These are phyloP conservation scores for Passer domesticus DNA, from an alignment of 2,113 vertebrate species.

Conservation along the genomic window DNA sequence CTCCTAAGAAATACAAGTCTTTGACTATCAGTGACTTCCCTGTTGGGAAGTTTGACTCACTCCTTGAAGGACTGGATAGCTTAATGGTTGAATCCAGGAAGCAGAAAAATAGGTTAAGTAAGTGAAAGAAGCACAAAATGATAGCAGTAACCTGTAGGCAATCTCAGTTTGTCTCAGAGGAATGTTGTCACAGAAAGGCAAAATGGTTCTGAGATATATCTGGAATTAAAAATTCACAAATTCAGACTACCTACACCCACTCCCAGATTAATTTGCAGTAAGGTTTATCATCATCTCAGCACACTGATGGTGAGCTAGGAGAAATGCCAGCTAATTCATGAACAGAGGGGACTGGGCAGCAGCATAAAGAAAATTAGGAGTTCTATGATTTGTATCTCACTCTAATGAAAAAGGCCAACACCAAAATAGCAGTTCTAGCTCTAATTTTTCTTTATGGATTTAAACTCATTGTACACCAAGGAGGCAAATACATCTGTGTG, in stretches of 20 bases:
- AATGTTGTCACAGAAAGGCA: neutral
- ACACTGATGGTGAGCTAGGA: neutral
- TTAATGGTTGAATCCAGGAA: neutral
- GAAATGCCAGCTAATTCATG: neutral
- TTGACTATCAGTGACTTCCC: neutral
- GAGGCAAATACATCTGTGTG: neutral
- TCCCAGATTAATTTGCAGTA: neutral
- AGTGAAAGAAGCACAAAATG: neutral
- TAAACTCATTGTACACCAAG: neutral
- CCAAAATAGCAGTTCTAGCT: neutral
- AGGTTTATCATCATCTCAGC: neutral
- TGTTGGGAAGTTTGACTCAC: neutral
- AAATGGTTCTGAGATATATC: neutral
- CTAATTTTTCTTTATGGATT: neutral
- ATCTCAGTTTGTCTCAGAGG: neutral
- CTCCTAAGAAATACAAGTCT: neutral
- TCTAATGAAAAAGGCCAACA: neutral
- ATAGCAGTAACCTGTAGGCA: neutral
- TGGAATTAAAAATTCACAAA: constrained; percentile 6
- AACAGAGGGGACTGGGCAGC: neutral
- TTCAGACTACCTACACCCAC: neutral
- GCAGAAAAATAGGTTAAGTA: constrained; percentile 17
- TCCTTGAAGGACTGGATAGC: neutral
- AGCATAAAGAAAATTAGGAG: neutral
- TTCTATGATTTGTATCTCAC: neutral